Conservation (phyloP, 1,140 invertebrate species). For the Orchestia grillus region DNA sequence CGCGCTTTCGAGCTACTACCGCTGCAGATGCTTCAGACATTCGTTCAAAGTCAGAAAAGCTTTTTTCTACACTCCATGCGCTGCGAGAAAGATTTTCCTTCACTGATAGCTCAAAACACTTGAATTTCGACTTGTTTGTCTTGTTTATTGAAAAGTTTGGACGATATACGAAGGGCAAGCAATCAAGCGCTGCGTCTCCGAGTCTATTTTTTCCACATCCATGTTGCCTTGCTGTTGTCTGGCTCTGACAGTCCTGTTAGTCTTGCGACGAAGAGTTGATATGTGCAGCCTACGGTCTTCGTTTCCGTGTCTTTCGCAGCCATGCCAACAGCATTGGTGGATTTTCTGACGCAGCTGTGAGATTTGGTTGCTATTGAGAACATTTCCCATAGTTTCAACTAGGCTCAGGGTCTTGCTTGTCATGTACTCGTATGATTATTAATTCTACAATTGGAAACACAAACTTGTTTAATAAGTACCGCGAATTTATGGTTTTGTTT, state of each 20-base stretch:
- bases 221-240: neutral
- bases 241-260: constrained; percentile 5
- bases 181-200: neutral
- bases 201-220: neutral
- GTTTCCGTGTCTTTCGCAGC: neutral
- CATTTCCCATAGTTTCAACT: neutral
- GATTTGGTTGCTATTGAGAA: neutral
- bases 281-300: neutral
- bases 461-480: neutral
- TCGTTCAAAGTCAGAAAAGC: neutral
- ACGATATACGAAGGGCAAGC: neutral
- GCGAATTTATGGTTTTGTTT: neutral
- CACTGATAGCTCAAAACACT: neutral
- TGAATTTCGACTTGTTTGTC: neutral
- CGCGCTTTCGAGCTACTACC: neutral
- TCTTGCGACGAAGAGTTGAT: neutral
- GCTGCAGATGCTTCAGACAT: neutral
- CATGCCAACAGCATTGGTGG: neutral
- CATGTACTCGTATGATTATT: too few species aligned
- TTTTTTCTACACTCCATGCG: neutral
- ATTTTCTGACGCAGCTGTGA: neutral
- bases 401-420: neutral
- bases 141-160: neutral
- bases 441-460: too few species aligned
- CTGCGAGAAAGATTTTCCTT: neutral